phyloP scores from a whole-genome alignment of 2,113 vertebrate species.

The Indicator indicator region DNA sequence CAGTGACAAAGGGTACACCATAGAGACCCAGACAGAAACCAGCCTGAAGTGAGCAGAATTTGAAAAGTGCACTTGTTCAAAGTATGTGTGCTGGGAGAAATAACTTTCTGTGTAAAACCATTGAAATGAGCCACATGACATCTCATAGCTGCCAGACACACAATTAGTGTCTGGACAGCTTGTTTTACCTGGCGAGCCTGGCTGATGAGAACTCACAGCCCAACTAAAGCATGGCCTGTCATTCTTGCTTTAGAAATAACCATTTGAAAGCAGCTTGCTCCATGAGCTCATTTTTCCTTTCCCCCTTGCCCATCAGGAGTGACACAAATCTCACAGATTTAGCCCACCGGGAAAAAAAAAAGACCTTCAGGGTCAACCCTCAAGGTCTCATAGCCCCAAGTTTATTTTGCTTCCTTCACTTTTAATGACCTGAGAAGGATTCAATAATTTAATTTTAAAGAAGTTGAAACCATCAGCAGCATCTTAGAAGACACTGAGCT shows the following conservation, averaged over 20 bases:
- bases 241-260: not conserved
- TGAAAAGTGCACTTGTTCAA: not conserved
- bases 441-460: not conserved
- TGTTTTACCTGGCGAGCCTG: slow-evolving; percentile 17
- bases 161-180: not conserved
- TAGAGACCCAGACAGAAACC: not conserved
- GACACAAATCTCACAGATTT: not conserved
- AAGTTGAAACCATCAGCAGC: not conserved
- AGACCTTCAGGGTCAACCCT: not conserved
- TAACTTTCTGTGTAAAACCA: not conserved
- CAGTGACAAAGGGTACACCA: not conserved
- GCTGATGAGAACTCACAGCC: not conserved
- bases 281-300: not conserved
- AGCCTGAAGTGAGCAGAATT: not conserved
- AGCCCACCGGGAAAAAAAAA: not conserved
- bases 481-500: not conserved
- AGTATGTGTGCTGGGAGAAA: not conserved
- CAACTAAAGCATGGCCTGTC: not conserved
- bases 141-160: not conserved
- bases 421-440: not conserved
- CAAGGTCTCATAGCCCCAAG: not conserved
- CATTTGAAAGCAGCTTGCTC: not conserved
- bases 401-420: not conserved
- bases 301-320: not conserved
- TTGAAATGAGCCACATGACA: not conserved